Evolutionary conservation across 2,113 vertebrate genomes (phyloP).

Genomic region (Bostrychus sinensis): DNA sequence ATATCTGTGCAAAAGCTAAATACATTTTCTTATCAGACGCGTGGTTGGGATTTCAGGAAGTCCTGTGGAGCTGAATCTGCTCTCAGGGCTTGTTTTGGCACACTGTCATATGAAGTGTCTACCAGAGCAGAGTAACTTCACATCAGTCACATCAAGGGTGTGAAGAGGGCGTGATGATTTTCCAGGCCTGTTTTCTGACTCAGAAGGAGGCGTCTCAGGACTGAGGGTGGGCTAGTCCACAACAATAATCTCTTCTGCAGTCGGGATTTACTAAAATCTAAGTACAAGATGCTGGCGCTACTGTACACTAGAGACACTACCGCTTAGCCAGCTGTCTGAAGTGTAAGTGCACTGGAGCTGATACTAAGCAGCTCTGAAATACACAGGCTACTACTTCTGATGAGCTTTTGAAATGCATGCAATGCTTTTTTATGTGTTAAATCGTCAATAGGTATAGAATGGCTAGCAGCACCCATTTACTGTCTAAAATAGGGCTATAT

Average conservation of each 20-base stretch:
- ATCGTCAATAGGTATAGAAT: too few relatives aligned
- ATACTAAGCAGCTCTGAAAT: not conserved
- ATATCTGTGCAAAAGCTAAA: not conserved
- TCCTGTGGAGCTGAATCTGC: constrained; percentile 29
- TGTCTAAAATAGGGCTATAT: too few relatives aligned
- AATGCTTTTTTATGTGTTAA: too few relatives aligned
- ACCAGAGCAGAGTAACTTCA: constrained; percentile 24
- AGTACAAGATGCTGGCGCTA: constrained; percentile 7
- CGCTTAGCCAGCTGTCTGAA: not conserved
- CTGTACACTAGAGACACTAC: not conserved
- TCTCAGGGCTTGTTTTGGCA: constrained; percentile 49
- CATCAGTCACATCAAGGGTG: constrained; percentile 43
- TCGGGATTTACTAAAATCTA: not conserved
- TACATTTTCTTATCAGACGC: not conserved
- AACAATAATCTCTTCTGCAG: constrained; percentile 31
- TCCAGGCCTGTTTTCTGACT: constrained; percentile 39
- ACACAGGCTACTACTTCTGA: not conserved
- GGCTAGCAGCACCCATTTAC: too few relatives aligned
- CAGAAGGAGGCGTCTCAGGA: constrained; percentile 19
- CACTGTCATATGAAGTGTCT: not conserved
- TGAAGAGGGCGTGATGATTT: constrained; percentile 37
- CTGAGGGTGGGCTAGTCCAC: not conserved
- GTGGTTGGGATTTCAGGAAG: not conserved
- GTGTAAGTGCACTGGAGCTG: not conserved
- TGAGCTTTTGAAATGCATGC: not conserved